Conservation (phyloP, 2,888 invertebrate genomes). For the Platynereis dumerilii region DNA sequence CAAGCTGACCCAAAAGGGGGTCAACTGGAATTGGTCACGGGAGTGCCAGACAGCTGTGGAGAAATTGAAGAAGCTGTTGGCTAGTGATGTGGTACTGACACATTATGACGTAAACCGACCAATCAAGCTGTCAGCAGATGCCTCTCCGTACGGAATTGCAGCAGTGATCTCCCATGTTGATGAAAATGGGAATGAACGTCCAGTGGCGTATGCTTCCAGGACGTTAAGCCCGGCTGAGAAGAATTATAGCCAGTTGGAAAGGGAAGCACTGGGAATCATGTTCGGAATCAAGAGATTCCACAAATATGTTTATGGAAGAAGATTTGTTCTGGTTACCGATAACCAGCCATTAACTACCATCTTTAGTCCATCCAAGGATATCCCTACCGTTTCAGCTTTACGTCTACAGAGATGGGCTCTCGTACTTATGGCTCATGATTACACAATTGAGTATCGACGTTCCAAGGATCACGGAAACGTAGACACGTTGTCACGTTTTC, state of each 20-base stretch:
- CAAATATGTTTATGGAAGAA: conserved; percentile 58
- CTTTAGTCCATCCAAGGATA: conserved; percentile 48
- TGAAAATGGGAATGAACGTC: conserved; percentile 55
- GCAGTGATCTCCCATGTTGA: conserved; percentile 47
- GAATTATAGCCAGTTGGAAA: conserved; percentile 57
- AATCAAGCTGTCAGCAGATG: conserved; percentile 57
- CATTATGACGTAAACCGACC: conserved; percentile 46
- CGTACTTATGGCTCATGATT: conserved; percentile 54
- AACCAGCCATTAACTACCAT: conserved; percentile 61
- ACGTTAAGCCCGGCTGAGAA: conserved; percentile 60
- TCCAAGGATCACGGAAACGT: conserved; percentile 50
- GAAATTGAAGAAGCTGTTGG: conserved; percentile 31
- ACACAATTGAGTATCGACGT: conserved; percentile 48
- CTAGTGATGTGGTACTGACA: conserved; percentile 36
- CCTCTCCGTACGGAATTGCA: conserved; percentile 48
- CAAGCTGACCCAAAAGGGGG: neutral
- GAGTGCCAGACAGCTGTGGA: conserved; percentile 3
- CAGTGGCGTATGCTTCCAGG: conserved; percentile 61
- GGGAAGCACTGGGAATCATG: conserved; percentile 58
- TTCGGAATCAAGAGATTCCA: conserved; percentile 62
- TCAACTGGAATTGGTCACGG: neutral
- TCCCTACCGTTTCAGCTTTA: conserved; percentile 47
- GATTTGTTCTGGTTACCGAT: conserved; percentile 62
- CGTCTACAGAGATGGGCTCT: conserved; percentile 50
- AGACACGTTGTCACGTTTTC: conserved; percentile 51